phyloP scores from a whole-genome alignment of 2,888 invertebrate genomes.

The Vesta saturnalis region DNA sequence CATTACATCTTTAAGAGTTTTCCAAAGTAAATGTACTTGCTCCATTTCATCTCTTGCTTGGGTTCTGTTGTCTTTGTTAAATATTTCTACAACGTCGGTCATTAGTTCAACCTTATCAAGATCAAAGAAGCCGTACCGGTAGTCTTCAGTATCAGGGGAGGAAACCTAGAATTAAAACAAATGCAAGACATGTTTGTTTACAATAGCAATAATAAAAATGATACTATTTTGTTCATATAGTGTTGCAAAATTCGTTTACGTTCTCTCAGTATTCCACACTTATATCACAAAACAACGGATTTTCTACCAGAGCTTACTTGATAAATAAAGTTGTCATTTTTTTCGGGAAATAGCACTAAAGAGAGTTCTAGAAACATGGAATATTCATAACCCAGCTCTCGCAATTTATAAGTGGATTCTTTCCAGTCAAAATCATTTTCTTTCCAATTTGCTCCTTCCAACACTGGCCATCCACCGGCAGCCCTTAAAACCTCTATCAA shows the following conservation, averaged over 20 bases:
- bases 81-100: slow-evolving; percentile 20
- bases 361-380: slow-evolving; percentile 52
- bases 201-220: no score
- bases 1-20: slow-evolving; percentile 20
- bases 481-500: slow-evolving; percentile 57
- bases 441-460: slow-evolving; percentile 62
- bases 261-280: no score
- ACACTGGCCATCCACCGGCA: slow-evolving; percentile 70
- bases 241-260: neutral
- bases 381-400: slow-evolving; percentile 54
- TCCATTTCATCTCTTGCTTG: slow-evolving; percentile 16
- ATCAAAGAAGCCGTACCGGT: slow-evolving; percentile 11
- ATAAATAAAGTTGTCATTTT: slow-evolving; percentile 7
- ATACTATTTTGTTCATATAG: neutral
- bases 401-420: slow-evolving; percentile 52
- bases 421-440: slow-evolving; percentile 57
- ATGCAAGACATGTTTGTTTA: no score
- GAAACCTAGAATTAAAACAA: slow-evolving; percentile 19
- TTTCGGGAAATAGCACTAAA: slow-evolving; percentile 10
- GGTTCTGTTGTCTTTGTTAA: slow-evolving; percentile 13
- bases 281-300: no score
- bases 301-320: no score
- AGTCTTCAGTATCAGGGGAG: slow-evolving; percentile 25
- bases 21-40: slow-evolving; percentile 14
- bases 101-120: slow-evolving; percentile 29